Evolutionary conservation across 2,797 vertebrate genomes (phyloP).

Genomic region (Rhyacichthys aspro): DNA sequence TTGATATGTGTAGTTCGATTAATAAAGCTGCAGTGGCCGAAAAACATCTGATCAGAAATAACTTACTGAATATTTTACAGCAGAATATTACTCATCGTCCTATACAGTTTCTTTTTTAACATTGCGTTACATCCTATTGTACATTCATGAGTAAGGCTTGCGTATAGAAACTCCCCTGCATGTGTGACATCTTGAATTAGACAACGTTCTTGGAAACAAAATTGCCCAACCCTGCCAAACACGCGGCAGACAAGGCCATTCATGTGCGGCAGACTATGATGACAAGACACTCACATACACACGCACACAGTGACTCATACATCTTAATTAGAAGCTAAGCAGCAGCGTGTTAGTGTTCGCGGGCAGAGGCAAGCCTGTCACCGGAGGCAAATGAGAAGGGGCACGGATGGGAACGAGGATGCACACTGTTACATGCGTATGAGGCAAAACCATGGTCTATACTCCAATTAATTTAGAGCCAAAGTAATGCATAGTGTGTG

Average conservation of each 20-base stretch:
- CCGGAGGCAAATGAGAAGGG: slow-evolving; percentile 50
- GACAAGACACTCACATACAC: slow-evolving; percentile 36
- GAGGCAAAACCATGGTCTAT: slow-evolving; percentile 29
- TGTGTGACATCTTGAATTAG: slow-evolving; percentile 77
- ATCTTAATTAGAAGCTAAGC: slow-evolving; percentile 76
- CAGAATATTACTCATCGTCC: too few relatives aligned
- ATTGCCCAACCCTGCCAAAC: slow-evolving; percentile 60
- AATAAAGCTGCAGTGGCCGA: too few relatives aligned
- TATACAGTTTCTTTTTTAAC: not conserved
- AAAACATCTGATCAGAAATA: too few relatives aligned
- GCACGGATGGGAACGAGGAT: slow-evolving; percentile 1
- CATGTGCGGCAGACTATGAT: slow-evolving; percentile 66
- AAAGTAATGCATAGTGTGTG: slow-evolving; percentile 17
- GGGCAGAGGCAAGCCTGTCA: slow-evolving; percentile 55
- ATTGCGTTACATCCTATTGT: not conserved
- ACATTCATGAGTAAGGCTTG: slow-evolving; percentile 31
- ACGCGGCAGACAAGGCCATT: slow-evolving; percentile 58
- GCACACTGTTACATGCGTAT: slow-evolving; percentile 24
- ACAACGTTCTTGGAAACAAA: slow-evolving; percentile 59
- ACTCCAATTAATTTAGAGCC: slow-evolving; percentile 56
- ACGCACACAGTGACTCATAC: slow-evolving; percentile 67
- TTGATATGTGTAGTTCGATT: too few relatives aligned
- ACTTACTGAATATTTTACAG: too few relatives aligned
- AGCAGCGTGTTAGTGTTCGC: slow-evolving; percentile 63
- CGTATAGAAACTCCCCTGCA: slow-evolving; percentile 33